Evolutionary conservation across 2,113 vertebrate species (phyloP).

Genomic region (Hymenochirus boettgeri): DNA sequence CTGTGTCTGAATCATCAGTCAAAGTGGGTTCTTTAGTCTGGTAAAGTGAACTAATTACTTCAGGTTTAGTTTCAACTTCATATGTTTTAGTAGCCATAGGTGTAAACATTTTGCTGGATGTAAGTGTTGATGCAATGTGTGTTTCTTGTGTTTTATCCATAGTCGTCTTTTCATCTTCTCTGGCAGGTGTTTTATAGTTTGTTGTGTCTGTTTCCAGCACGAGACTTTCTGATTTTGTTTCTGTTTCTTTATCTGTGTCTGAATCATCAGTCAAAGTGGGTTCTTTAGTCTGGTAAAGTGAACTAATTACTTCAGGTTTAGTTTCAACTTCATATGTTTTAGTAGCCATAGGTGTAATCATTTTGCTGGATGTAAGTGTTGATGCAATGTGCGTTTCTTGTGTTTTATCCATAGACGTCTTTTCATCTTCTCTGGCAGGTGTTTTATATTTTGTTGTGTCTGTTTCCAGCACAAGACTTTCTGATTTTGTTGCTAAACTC

Average conservation of each 20-base stretch:
- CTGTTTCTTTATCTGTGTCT: too few species aligned
- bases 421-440: background rate
- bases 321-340: too few species aligned
- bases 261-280: too few species aligned
- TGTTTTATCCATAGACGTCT: background rate
- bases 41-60: background rate
- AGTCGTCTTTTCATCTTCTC: background rate
- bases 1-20: background rate
- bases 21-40: background rate
- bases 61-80: background rate
- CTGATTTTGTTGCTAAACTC: background rate
- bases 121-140: background rate
- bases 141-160: background rate
- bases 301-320: too few species aligned
- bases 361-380: too few species aligned
- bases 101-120: background rate
- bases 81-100: background rate
- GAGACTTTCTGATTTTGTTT: background rate
- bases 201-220: background rate
- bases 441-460: background rate
- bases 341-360: too few species aligned
- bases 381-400: too few species aligned
- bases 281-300: too few species aligned
- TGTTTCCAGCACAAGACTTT: background rate
- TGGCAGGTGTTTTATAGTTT: background rate